Evolutionary conservation across 2,797 vertebrate genomes (phyloP).

Genomic region (Meda fulgida): DNA sequence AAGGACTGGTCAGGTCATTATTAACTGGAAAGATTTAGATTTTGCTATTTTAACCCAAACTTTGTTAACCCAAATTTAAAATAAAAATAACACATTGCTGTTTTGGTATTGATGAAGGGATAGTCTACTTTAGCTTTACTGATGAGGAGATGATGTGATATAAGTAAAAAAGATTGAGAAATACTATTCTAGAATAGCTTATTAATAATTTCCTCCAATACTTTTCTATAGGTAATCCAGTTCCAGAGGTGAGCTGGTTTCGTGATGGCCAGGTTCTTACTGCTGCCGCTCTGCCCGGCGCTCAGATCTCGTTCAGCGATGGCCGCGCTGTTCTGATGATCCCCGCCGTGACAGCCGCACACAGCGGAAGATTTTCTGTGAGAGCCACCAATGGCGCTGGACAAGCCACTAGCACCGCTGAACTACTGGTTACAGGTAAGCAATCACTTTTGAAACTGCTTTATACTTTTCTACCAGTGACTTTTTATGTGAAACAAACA

Average conservation of each 20-base stretch:
- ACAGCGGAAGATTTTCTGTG: constrained; percentile 93
- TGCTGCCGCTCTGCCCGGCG: constrained; percentile 88
- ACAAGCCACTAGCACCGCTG: constrained; percentile 98
- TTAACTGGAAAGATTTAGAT: background rate
- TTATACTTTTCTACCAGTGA: background rate
- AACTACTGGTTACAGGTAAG: constrained; percentile 96
- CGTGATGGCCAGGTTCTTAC: constrained; percentile 98
- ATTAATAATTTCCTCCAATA: background rate
- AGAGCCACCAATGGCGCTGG: constrained; percentile 97
- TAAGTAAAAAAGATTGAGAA: background rate
- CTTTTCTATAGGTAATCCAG: constrained; percentile 85
- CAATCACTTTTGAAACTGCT: background rate
- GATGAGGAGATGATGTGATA: background rate
- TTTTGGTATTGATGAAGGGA: background rate
- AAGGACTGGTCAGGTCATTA: constrained; percentile 68
- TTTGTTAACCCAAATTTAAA: background rate
- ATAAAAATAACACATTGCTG: background rate
- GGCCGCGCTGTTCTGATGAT: constrained; percentile 95
- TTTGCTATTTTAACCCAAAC: background rate
- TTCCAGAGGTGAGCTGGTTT: constrained; percentile 99
- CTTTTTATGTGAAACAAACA: constrained; percentile 7
- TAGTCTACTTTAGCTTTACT: background rate
- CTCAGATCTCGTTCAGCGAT: constrained; percentile 96
- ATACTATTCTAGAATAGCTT: background rate
- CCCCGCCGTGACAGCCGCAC: constrained; percentile 87